phyloP scores from a whole-genome alignment of 2,888 invertebrate genomes.

The Ormia ochracea region DNA sequence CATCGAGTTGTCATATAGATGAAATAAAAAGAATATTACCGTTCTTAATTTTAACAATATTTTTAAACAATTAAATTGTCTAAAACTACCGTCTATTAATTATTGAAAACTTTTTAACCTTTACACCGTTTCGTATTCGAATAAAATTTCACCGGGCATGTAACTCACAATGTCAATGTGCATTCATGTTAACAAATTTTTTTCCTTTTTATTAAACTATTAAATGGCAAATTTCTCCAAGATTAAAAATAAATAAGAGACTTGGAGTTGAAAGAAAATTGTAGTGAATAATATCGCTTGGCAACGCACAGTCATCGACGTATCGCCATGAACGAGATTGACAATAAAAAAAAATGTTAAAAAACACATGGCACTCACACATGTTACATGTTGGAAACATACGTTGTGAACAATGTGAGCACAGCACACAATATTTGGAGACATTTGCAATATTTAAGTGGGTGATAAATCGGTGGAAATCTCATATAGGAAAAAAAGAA shows the following conservation, averaged over 20 bases:
- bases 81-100: too few relatives aligned
- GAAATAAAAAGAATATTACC: too few relatives aligned
- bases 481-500: background rate
- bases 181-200: background rate
- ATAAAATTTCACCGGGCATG: background rate
- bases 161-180: background rate
- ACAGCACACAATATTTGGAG: slow-evolving; percentile 12
- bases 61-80: too few relatives aligned
- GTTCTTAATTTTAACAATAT: too few relatives aligned
- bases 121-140: background rate
- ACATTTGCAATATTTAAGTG: slow-evolving; percentile 23
- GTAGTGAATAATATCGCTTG: slow-evolving; percentile 45
- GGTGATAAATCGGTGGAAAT: slow-evolving; percentile 38
- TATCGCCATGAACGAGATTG: slow-evolving; percentile 23
- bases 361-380: slow-evolving; percentile 47
- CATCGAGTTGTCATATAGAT: too few relatives aligned
- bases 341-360: slow-evolving; percentile 1
- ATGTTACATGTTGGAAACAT: slow-evolving; percentile 59
- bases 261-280: slow-evolving; percentile 37
- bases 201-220: background rate
- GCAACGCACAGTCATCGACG: slow-evolving; percentile 36
- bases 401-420: background rate
- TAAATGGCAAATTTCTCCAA: slow-evolving; percentile 22
- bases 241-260: background rate
- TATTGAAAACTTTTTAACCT: too few relatives aligned